Percentiles rank a stretch among this genome's conserved stretches.
Evolutionary conservation across 2,888 invertebrate genomes (phyloP).

Genomic region (Ormyrus labotus): DNA sequence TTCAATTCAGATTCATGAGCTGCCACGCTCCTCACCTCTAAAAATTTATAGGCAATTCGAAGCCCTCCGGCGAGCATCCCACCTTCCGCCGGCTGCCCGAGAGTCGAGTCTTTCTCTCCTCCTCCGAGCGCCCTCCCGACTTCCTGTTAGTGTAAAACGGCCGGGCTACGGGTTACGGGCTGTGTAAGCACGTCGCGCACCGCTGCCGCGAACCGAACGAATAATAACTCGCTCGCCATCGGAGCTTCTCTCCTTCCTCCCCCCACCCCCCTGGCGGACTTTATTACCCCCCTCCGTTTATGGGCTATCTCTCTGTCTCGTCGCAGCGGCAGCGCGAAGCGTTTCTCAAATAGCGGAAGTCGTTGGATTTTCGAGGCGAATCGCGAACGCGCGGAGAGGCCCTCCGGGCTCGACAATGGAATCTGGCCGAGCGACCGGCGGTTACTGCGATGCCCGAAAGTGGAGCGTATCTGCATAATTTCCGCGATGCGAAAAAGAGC

Average conservation of each 20-base stretch:
- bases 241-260: not conserved
- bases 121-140: not conserved
- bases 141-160: not conserved
- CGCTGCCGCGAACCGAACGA: slow-evolving; percentile 39
- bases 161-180: not conserved
- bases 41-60: slow-evolving; percentile 49
- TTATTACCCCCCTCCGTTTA: slow-evolving; percentile 9
- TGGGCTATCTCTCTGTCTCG: slow-evolving; percentile 9
- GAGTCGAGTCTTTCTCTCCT: not conserved
- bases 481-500: slow-evolving; percentile 8
- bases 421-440: slow-evolving; percentile 4
- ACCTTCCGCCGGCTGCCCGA: slow-evolving; percentile 21
- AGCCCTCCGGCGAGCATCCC: not conserved
- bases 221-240: slow-evolving; percentile 42
- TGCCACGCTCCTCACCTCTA: slow-evolving; percentile 1
- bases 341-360: slow-evolving; percentile 56
- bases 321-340: slow-evolving; percentile 10
- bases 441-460: not conserved
- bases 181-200: slow-evolving; percentile 38
- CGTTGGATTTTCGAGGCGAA: slow-evolving; percentile 51
- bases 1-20: slow-evolving; percentile 54
- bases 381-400: slow-evolving; percentile 1
- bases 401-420: slow-evolving; percentile 27
- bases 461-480: slow-evolving; percentile 49
- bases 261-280: not conserved